Conservation (phyloP, 2,888 invertebrate species). For the Tholera decimalis region DNA sequence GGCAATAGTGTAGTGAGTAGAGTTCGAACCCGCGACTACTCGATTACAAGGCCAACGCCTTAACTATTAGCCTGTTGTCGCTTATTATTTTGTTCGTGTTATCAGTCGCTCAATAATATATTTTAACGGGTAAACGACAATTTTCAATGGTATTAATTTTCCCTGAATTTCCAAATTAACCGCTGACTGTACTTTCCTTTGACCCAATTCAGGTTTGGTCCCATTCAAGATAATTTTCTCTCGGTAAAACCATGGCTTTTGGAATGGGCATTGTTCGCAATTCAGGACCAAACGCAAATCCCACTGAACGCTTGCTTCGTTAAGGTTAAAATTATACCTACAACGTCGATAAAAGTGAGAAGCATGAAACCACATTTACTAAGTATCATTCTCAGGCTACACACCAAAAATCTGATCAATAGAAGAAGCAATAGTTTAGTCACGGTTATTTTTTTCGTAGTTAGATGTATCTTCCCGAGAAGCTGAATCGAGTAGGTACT, state of each 20-base stretch:
- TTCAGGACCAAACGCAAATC: constrained; percentile 40
- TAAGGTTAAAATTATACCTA: constrained; percentile 14
- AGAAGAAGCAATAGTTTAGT: no score
- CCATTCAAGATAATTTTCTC: constrained; percentile 41
- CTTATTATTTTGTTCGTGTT: neutral
- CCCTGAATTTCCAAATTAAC: constrained; percentile 7
- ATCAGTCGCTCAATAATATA: neutral
- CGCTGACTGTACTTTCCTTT: neutral
- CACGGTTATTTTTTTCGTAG: no score
- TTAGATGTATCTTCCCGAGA: no score
- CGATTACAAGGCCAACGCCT: no score
- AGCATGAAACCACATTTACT: no score
- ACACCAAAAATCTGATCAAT: no score
- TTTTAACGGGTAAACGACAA: neutral
- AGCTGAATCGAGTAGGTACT: no score
- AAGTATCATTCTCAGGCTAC: no score
- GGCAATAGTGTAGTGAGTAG: no score
- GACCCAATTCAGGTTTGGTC: constrained; percentile 33
- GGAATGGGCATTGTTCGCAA: constrained; percentile 36
- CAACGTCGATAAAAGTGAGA: no score
- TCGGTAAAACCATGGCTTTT: constrained; percentile 36
- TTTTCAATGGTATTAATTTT: neutral
- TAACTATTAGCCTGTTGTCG: no score
- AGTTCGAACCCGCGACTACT: no score
- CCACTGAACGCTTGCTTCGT: constrained; percentile 39